Evolutionary conservation across 2,113 vertebrate genomes (phyloP).

Genomic region (Platichthys flesus): DNA sequence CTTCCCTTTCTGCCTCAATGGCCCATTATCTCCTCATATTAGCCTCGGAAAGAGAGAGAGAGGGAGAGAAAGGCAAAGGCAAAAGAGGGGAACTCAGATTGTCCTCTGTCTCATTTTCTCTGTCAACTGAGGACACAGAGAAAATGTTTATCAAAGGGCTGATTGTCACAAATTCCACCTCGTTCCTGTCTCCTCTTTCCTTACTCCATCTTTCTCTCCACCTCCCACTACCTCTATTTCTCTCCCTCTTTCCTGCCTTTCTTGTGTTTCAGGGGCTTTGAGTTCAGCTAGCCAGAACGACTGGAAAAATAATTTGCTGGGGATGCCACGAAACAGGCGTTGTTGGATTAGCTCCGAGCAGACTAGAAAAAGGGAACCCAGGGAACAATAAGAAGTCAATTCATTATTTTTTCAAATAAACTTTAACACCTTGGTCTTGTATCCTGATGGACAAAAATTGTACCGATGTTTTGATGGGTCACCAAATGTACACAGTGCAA

Average conservation of each 20-base stretch:
- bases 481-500: too few species aligned
- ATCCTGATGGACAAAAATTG: too few species aligned
- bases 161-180: constrained; percentile 57
- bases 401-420: neutral
- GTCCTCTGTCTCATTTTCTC: constrained; percentile 7
- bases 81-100: constrained; percentile 17
- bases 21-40: constrained; percentile 65
- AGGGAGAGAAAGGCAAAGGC: neutral
- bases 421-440: too few species aligned
- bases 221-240: constrained; percentile 1
- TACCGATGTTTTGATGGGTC: too few species aligned
- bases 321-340: neutral
- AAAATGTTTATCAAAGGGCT: constrained; percentile 57
- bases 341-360: neutral
- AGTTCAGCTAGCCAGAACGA: constrained; percentile 40
- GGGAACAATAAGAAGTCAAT: neutral
- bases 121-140: too few species aligned
- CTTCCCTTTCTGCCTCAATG: constrained; percentile 49
- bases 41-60: constrained; percentile 32
- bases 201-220: constrained; percentile 13
- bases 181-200: constrained; percentile 20
- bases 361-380: neutral
- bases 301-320: constrained; percentile 1
- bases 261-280: constrained; percentile 55
- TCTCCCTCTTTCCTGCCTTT: constrained; percentile 10